Percentiles rank a stretch among this genome's conserved stretches.
Evolutionary conservation across 2,888 invertebrate genomes (phyloP).

Genomic region (Isoperla grammatica): DNA sequence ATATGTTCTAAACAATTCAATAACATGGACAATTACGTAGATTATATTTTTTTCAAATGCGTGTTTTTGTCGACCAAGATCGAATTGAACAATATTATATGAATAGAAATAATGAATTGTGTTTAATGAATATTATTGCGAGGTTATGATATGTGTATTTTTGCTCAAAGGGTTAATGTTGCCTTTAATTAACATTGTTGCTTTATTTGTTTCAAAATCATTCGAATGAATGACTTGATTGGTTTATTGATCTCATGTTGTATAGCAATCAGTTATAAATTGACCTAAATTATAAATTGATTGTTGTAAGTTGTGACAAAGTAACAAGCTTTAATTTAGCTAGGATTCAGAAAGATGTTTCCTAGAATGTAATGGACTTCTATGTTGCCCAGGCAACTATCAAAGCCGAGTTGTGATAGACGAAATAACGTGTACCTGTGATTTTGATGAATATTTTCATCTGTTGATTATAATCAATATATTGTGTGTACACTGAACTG

Average conservation of each 20-base stretch:
- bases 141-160: neutral
- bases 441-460: conserved; percentile 2
- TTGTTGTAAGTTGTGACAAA: conserved; percentile 6
- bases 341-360: neutral
- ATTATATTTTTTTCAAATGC: conserved; percentile 1
- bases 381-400: neutral
- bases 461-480: conserved; percentile 7
- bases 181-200: neutral
- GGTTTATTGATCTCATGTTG: conserved; percentile 8
- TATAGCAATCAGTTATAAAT: neutral
- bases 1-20: neutral
- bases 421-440: conserved; percentile 21
- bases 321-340: neutral
- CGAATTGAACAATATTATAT: neutral
- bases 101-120: neutral
- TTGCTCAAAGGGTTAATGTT: neutral
- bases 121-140: neutral
- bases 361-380: neutral
- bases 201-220: neutral
- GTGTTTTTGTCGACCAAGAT: neutral
- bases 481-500: conserved; percentile 8
- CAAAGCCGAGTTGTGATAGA: conserved; percentile 9
- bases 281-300: neutral
- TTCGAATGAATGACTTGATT: neutral
- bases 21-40: neutral